Evolutionary conservation across 2,797 vertebrate species (phyloP).

Genomic region (Danio jaintianensis): DNA sequence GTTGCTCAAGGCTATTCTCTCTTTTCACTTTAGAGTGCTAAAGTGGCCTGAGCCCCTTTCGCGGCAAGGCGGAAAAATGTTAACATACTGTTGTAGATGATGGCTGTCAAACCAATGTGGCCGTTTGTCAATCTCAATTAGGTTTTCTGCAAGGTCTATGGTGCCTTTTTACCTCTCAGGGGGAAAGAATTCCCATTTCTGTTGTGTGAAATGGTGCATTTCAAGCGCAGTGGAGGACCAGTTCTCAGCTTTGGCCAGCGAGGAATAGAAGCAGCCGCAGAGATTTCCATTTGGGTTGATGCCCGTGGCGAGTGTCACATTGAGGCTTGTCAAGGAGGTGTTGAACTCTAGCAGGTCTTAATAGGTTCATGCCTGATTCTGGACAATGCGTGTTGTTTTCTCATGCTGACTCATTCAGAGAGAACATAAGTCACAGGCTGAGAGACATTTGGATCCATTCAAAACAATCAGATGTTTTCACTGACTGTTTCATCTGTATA

Average conservation of each 20-base stretch:
- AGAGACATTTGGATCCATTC: slow-evolving; percentile 23
- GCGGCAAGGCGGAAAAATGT: slow-evolving; percentile 38
- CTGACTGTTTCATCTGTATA: background rate
- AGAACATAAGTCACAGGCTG: background rate
- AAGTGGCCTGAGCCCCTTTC: slow-evolving; percentile 6
- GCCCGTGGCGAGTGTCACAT: background rate
- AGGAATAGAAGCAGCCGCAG: background rate
- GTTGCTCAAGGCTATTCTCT: slow-evolving; percentile 17
- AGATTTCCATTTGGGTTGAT: slow-evolving; percentile 23
- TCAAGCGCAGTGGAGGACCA: slow-evolving; percentile 1
- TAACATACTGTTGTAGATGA: slow-evolving; percentile 34
- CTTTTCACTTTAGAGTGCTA: slow-evolving; percentile 29
- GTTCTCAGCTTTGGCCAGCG: background rate
- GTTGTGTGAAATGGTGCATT: slow-evolving; percentile 41
- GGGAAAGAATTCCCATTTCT: slow-evolving; percentile 32
- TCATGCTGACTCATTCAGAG: slow-evolving; percentile 45
- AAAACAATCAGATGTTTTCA: background rate
- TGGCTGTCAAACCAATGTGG: slow-evolving; percentile 60
- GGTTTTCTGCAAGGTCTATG: slow-evolving; percentile 11
- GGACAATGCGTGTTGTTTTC: slow-evolving; percentile 40
- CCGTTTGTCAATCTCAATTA: slow-evolving; percentile 56
- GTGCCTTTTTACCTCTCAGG: slow-evolving; percentile 2
- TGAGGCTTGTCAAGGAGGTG: slow-evolving; percentile 25
- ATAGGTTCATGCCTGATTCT: slow-evolving; percentile 18
- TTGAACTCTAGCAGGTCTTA: slow-evolving; percentile 36